Base-by-base conservation (phyloP, 2,113 vertebrate species). In the Cottus gobio region DNA sequence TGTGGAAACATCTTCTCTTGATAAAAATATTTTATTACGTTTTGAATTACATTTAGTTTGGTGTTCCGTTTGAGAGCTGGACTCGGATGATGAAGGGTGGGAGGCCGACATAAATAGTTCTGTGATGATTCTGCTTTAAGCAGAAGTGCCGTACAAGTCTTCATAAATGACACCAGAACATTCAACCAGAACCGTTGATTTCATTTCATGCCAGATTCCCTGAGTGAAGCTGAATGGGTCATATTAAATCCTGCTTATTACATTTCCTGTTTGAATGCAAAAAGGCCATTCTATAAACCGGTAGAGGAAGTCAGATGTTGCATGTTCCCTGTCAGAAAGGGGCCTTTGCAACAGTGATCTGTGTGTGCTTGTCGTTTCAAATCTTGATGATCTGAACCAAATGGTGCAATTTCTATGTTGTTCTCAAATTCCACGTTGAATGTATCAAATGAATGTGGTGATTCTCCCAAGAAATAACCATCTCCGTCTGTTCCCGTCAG, bases 401-500 rank as follows among this genome's bases (percentile, higher is more conserved):
- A 31, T 4, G 5, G 13, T 37, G 39, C 60, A n/a, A 26, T 54
- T 78, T 68, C 4, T 26, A 15, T 3, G 1, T 57, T 57, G 4
- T 57, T 70, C 39, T 76, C 66, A 68, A 61, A 60, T 36, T 44
- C 18, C 70, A 31, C 46, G 50, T 46, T 83, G 20, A 63, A 48
- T 61, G 39, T 68, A 4, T 80, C 0, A 63, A 70, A 52, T 79
- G 30, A 4, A 68, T 58, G 71, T 84, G 60, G 50, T 66, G 73
- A 65, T 61, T 60, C 22, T 70, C 66, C 66, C 54, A 71, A 58
- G 39, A 70, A 77, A 58, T 75, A 82, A 84, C 60, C 61, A 0
- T 48, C 9, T 89, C 72, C 70, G 30, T 89, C 93, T 90, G 75
- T 87, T 85, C 68, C 75, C 57, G 20, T 79, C 95, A 98, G 97